Evolutionary conservation across 1,140 invertebrate genomes (phyloP), one percentile per base, ranked within the genome.

Genomic region (Cyclina sinensis): DNA sequence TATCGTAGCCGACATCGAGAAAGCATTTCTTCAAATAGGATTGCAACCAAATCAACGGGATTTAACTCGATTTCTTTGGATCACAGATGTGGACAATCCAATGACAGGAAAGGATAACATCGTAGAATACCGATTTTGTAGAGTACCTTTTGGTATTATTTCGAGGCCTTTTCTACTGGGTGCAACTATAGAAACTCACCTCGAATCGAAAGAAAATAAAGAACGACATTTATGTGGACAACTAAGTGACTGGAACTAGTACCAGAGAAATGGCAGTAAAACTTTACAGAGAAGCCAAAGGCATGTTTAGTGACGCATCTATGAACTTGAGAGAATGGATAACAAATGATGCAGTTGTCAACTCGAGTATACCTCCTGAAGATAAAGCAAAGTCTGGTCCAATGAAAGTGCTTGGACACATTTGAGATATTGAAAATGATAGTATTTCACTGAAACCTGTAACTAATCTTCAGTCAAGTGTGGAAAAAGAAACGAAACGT

Each of bases 391-490:
- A 57, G n/a, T 12, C n/a, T 18, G 5, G 18, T 5, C 51, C 14
- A 27, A 74, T 30, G 24, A 82, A 82, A 11, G 79, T 88, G 16
- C 54, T 88, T 59, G 86, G 86, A 12, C 70, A 88, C 76, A 32
- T 35, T 39, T 88, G 86, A 79, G 68, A 83, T 48, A 14, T 14
- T 62, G 54, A 73, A n/a, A 65, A 2, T 14, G 86, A 88, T 48
- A 83, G 46, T 1, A 39, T 88, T 11, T 9, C 80, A 39, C 14
- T 83, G 7, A 83, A 46, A 21, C 11, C 5, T n/a, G n/a, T n/a
- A n/a, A n/a, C n/a, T n/a, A n/a, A 83, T 16, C 46, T 14, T 9
- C 35, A 43, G 21, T 39, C 7, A 18, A 35, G 11, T 16, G 16
- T 9, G 21, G 39, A 83, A 16, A 57, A 27, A 30, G 43, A 48